A percentile compares a stretch with the other conserved stretches of the same genome.
phyloP scores from a whole-genome alignment of 1,140 invertebrate species.

The Pseudomyrmex dendroicus region DNA sequence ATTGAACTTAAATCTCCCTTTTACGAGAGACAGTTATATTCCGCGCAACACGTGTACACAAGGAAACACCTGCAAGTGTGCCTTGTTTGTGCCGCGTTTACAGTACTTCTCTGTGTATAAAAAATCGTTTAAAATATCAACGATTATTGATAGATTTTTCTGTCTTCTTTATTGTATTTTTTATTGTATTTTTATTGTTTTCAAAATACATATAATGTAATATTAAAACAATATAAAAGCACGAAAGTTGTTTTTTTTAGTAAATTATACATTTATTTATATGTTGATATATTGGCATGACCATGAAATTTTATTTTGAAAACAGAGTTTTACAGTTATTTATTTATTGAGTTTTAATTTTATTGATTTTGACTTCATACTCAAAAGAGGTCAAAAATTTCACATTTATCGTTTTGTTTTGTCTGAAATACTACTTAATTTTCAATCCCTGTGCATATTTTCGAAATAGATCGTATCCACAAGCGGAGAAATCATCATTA shows the following conservation, averaged over 20 bases:
- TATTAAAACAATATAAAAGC: not conserved
- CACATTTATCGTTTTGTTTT: not conserved
- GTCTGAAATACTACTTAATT: not conserved
- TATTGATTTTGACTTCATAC: not conserved
- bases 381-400: not conserved
- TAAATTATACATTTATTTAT: not conserved
- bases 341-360: not conserved
- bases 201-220: not conserved
- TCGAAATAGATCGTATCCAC: not conserved
- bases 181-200: too few relatives aligned
- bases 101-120: not conserved
- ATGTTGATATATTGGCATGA: not conserved
- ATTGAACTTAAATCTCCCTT: slow-evolving; percentile 49
- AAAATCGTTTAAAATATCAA: not conserved
- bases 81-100: not conserved
- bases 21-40: slow-evolving; percentile 13
- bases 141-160: not conserved
- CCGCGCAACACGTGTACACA: not conserved
- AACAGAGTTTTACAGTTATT: too few relatives aligned
- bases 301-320: too few relatives aligned
- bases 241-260: not conserved
- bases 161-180: too few relatives aligned
- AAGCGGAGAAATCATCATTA: too few relatives aligned
- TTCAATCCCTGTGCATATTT: not conserved
- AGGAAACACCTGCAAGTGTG: not conserved